Base-by-base conservation (phyloP, 2,888 invertebrate species). In the Cerceris rybyensis region DNA sequence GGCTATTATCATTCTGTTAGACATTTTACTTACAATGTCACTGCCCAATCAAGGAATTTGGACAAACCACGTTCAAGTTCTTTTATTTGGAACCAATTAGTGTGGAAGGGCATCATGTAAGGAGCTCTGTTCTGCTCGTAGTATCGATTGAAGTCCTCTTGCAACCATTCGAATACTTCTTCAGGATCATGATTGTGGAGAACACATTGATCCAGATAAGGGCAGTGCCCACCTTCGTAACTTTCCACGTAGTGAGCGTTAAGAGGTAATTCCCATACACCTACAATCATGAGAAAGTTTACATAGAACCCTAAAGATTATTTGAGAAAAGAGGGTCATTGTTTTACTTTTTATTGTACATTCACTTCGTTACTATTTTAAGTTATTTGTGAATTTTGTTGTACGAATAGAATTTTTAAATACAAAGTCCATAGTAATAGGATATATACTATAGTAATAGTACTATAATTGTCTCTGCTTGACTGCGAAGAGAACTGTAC, bases 101-200 rank as follows among this genome's bases (percentile, higher is more conserved):
- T 98, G 91, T 98, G 98, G 95, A 98, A 96, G 0, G 98, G 96
- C 97, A 98, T 97, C 97, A 98, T 97, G 92, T 98, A 98, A 0
- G 98, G 97, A 0, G 98, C 97, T 79, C 96, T 94, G 92, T 98
- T 98, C 91, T 97, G 97, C 43, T 96, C 96, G 89, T 97, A 98
- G 92, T 96, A 94, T 41, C 97, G 94, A 78, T 94, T 94, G 93
- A 98, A 98, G 92, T 98, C 98, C 93, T 98, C 97, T 90, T 96
- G 96, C 41, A 98, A 93, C 98, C 98, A 98, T 89, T 97, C 96
- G 70, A 97, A 94, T 2, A 97, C 97, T 93, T 96, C 94, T 75
- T 95, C 94, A 5, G 95, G 93, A 89, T 97, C 97, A 90, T 97
- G 96, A 92, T 97, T 97, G 90, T 97, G 97, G 59, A 98, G 94